Conservation (phyloP, 2,797 vertebrate genomes). For the Sebastes itinus region DNA sequence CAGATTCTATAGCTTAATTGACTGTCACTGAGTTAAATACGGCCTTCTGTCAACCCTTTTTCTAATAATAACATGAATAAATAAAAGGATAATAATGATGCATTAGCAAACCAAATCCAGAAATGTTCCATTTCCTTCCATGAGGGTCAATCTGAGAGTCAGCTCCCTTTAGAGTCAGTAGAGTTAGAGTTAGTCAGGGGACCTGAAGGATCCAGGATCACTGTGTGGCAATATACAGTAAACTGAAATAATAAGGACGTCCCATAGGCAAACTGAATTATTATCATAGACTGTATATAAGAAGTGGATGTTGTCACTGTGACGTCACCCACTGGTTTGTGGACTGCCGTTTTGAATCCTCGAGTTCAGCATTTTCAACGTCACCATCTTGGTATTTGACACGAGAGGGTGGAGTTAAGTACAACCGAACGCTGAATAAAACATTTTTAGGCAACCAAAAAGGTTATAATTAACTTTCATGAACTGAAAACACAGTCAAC, state of each 20-base stretch:
- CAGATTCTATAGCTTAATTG: neutral
- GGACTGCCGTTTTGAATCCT: no score
- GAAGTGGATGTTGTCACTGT: no score
- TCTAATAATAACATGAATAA: neutral
- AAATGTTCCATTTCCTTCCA: neutral
- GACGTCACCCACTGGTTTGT: no score
- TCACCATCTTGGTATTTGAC: no score
- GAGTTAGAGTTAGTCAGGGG: neutral
- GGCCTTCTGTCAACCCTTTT: neutral
- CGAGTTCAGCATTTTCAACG: no score
- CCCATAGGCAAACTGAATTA: neutral
- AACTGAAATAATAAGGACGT: neutral
- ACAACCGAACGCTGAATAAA: no score
- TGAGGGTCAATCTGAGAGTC: neutral
- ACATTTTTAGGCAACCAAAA: no score
- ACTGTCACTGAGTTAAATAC: neutral
- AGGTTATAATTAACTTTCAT: no score
- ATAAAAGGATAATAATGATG: neutral
- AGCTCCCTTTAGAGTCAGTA: neutral
- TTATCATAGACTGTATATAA: no score
- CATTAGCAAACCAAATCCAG: constrained; percentile 5
- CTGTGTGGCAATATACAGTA: neutral
- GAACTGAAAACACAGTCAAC: no score
- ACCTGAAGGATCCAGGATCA: neutral
- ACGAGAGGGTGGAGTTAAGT: no score